phyloP scores from a whole-genome alignment of 2,113 vertebrate genomes.

The Bujurquina vittata region DNA sequence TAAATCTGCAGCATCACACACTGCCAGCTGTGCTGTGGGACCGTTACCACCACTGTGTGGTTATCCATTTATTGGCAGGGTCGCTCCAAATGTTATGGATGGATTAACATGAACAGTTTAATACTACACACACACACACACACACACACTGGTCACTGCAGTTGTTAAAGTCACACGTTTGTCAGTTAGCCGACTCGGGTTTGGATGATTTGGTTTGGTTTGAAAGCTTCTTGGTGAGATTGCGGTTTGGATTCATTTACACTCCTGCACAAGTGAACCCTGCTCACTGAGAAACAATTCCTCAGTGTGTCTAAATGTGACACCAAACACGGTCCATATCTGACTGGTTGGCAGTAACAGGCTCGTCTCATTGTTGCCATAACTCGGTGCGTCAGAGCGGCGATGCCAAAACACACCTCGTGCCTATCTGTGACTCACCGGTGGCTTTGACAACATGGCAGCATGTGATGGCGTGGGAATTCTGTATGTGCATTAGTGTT shows the following conservation, averaged over 20 bases:
- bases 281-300: not conserved
- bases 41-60: too few species aligned
- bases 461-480: not conserved
- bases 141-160: too few species aligned
- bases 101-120: not conserved
- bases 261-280: not conserved
- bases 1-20: too few species aligned
- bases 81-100: not conserved
- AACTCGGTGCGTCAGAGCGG: not conserved
- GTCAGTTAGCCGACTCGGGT: too few species aligned
- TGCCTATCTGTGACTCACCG: not conserved
- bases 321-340: not conserved
- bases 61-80: not conserved
- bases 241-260: not conserved
- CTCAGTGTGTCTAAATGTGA: not conserved
- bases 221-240: accelerated
- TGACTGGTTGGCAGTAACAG: not conserved
- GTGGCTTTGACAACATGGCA: not conserved
- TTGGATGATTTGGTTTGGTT: too few species aligned
- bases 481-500: accelerated
- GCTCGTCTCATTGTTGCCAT: not conserved
- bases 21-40: too few species aligned
- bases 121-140: not conserved
- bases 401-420: not conserved
- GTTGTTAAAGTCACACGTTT: too few species aligned